These are phyloP conservation scores for Galago senegalensis DNA, from an alignment of 2,797 vertebrate genomes.

Conservation along the genomic window DNA sequence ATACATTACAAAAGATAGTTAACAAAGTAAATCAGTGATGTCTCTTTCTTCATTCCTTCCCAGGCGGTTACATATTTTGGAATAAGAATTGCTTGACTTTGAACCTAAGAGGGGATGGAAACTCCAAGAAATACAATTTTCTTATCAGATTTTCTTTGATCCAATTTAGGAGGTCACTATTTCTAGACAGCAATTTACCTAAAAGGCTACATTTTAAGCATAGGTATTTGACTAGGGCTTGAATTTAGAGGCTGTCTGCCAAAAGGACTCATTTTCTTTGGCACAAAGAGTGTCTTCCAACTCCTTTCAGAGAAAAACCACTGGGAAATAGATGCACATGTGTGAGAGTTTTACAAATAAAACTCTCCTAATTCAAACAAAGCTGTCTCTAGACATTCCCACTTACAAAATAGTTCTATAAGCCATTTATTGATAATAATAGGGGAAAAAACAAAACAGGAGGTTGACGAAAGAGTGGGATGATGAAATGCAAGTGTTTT, in stretches of 20 bases:
- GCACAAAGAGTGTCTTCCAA: neutral
- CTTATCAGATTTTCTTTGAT: slow-evolving; percentile 44
- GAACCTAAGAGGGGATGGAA: neutral
- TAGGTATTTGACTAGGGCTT: slow-evolving; percentile 26
- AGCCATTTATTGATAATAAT: slow-evolving; percentile 42
- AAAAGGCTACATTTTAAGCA: neutral
- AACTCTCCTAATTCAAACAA: slow-evolving; percentile 45
- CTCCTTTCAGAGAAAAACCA: slow-evolving; percentile 20
- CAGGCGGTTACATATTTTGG: neutral
- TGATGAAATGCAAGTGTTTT: slow-evolving; percentile 35
- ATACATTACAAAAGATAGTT: neutral
- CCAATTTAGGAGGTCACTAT: slow-evolving; percentile 9
- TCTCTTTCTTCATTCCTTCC: neutral
- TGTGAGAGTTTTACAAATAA: neutral
- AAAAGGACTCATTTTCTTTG: slow-evolving; percentile 45
- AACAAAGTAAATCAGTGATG: neutral
- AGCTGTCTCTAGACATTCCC: slow-evolving; percentile 18
- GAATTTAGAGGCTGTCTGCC: slow-evolving; percentile 13
- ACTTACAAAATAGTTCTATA: slow-evolving; percentile 47
- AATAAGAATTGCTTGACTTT: neutral
- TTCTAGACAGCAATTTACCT: neutral
- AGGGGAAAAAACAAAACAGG: neutral
- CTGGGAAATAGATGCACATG: neutral
- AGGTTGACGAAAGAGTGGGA: neutral
- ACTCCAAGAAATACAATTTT: slow-evolving; percentile 34